Evolutionary conservation across 2,797 vertebrate genomes (phyloP).

Genomic region (Dromococcyx pavoninus): DNA sequence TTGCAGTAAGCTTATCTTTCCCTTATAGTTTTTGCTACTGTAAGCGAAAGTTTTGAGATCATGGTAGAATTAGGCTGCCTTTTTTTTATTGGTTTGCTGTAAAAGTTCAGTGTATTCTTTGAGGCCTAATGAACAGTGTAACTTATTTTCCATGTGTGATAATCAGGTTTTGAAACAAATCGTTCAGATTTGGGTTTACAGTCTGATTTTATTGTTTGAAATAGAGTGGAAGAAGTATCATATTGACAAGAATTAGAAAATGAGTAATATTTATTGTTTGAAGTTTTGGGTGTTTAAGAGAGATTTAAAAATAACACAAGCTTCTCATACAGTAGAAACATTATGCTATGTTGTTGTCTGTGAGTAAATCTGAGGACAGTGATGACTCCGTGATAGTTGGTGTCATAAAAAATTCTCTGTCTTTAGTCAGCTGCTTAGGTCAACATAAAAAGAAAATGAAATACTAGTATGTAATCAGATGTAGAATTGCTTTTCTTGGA

Average conservation of each 20-base stretch:
- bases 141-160: rapidly evolving
- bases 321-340: neutral
- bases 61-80: neutral
- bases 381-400: neutral
- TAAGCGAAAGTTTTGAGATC: neutral
- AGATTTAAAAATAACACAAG: neutral
- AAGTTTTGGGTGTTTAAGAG: neutral
- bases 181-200: neutral
- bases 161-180: neutral
- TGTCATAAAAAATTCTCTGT: neutral
- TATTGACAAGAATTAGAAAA: neutral
- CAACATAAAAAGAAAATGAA: neutral
- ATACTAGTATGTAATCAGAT: neutral
- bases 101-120: neutral
- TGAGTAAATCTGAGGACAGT: neutral
- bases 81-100: neutral
- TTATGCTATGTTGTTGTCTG: neutral
- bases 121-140: neutral
- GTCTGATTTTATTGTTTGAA: neutral
- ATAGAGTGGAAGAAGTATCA: neutral
- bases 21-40: neutral
- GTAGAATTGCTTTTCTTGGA: neutral
- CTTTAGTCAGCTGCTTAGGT: neutral
- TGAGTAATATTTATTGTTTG: neutral
- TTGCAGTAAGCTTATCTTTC: neutral